A percentile compares a stretch with the other conserved stretches of the same genome.
Evolutionary conservation across 2,888 invertebrate species (phyloP).

Genomic region (Phaedon cochleariae): DNA sequence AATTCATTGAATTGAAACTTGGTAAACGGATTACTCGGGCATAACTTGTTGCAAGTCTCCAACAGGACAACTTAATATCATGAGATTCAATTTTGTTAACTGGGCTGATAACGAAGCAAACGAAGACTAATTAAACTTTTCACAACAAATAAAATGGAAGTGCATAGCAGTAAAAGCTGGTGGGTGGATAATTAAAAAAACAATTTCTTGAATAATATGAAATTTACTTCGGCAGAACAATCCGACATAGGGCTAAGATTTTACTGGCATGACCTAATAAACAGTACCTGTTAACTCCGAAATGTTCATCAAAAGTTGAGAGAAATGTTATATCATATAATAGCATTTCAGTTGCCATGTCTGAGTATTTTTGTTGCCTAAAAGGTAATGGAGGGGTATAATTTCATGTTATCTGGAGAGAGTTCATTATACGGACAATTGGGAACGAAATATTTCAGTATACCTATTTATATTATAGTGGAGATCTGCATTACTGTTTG

Average conservation of each 20-base stretch:
- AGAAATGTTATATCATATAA: background rate
- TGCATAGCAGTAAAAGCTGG: background rate
- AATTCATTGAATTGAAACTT: background rate
- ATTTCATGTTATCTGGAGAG: background rate
- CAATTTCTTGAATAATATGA: background rate
- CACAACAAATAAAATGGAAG: background rate
- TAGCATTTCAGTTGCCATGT: background rate
- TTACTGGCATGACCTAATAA: background rate
- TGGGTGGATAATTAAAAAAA: background rate
- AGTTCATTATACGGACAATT: too few relatives aligned
- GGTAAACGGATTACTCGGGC: background rate
- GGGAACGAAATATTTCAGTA: too few relatives aligned
- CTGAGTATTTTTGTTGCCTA: background rate
- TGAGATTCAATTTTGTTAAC: background rate
- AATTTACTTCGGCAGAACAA: background rate
- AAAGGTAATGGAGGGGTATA: background rate
- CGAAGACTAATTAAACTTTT: background rate
- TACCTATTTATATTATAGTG: too few relatives aligned
- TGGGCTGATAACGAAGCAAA: background rate
- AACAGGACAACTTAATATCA: background rate
- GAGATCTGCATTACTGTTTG: too few relatives aligned
- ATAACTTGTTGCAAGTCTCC: background rate
- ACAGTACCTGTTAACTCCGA: background rate
- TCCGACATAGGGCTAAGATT: background rate
- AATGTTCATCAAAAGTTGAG: background rate